These are phyloP conservation scores for Ceyx cyanopectus DNA, from an alignment of 2,113 vertebrate species.

Conservation along the genomic window DNA sequence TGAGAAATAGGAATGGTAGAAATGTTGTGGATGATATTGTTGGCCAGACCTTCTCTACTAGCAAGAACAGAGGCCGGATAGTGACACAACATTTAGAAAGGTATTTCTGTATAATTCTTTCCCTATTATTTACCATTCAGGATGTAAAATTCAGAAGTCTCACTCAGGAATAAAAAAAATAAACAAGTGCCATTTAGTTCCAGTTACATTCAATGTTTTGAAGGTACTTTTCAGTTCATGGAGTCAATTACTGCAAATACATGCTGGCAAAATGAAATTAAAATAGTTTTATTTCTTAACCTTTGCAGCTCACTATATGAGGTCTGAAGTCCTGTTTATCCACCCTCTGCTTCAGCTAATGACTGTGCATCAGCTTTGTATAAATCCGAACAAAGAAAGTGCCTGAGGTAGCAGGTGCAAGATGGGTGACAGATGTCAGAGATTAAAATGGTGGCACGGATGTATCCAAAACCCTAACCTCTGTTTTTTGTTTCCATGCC, in stretches of 20 bases:
- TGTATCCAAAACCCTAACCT: no score
- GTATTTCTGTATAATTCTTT: background rate
- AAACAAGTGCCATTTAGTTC: background rate
- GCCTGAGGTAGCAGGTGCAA: no score
- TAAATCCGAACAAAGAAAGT: no score
- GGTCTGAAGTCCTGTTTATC: no score
- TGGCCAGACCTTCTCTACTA: background rate
- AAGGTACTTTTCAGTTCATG: background rate
- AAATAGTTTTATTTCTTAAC: no score
- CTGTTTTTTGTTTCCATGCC: no score
- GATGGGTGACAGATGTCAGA: no score
- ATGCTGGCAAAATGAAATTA: no score
- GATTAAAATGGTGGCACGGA: no score
- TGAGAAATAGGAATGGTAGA: background rate
- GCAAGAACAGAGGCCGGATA: background rate
- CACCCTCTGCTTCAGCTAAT: no score
- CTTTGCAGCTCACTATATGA: no score
- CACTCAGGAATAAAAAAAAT: background rate
- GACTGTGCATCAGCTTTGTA: no score
- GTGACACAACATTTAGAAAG: background rate
- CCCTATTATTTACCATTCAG: background rate
- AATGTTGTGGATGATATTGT: background rate
- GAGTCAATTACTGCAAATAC: background rate
- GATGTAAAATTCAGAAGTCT: background rate
- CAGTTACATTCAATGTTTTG: background rate